Conservation (phyloP, 1,140 invertebrate genomes). For the Papilio helenus region DNA sequence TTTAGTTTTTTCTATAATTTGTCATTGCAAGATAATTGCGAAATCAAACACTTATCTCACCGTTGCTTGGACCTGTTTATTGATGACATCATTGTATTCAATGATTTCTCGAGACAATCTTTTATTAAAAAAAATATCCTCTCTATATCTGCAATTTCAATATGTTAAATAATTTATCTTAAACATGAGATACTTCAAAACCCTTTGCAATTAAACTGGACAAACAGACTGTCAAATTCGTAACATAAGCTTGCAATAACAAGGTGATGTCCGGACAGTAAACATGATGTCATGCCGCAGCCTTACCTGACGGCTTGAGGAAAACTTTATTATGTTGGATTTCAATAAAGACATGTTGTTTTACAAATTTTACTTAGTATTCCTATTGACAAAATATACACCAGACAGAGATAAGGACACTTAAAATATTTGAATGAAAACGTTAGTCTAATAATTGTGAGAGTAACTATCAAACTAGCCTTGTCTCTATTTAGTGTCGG, state of each 20-base stretch:
- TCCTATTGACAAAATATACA: background rate
- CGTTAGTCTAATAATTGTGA: too few species aligned
- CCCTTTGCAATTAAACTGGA: too few species aligned
- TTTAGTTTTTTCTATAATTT: background rate
- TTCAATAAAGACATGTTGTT: background rate
- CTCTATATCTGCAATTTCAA: background rate
- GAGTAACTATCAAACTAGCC: too few species aligned
- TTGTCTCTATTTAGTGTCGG: too few species aligned
- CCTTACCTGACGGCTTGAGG: background rate
- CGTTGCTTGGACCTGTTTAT: background rate
- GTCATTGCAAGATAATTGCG: background rate
- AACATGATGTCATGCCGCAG: background rate
- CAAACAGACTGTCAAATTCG: background rate
- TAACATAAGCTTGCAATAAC: background rate
- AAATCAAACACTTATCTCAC: background rate
- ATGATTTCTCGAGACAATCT: background rate
- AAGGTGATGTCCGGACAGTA: background rate
- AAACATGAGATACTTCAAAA: background rate
- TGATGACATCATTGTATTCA: conserved; percentile 6
- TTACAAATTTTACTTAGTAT: background rate
- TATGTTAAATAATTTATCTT: background rate
- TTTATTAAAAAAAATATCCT: background rate
- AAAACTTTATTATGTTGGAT: background rate
- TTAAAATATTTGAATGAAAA: too few species aligned
- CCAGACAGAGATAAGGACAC: background rate